Conservation (phyloP, 2,888 invertebrate genomes). For the Trissolcus brochymenae region DNA sequence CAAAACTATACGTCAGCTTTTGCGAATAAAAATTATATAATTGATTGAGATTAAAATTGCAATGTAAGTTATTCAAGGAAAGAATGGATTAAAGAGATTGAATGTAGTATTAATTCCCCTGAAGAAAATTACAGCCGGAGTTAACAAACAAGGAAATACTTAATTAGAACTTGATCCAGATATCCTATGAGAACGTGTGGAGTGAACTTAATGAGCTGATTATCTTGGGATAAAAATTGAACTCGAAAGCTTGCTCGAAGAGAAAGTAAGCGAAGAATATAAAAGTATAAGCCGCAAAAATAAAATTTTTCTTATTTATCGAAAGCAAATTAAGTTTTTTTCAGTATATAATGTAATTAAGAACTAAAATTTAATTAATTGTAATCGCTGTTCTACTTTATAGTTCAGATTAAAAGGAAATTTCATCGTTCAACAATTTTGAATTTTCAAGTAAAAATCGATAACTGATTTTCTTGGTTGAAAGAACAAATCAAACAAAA, state of each 20-base stretch:
- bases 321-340: neutral
- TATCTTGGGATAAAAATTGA: constrained; percentile 32
- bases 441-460: neutral
- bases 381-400: too few species aligned
- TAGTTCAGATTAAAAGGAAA: neutral
- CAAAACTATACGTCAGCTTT: neutral
- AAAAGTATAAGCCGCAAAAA: neutral
- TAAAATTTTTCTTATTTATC: neutral
- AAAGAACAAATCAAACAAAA: neutral
- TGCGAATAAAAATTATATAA: neutral
- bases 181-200: constrained; percentile 19
- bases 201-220: constrained; percentile 36
- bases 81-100: neutral
- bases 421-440: neutral
- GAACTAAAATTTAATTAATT: neutral
- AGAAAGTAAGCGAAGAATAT: constrained; percentile 6
- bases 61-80: neutral
- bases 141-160: constrained; percentile 24
- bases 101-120: constrained; percentile 7
- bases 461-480: too few species aligned
- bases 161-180: constrained; percentile 30
- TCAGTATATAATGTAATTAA: neutral
- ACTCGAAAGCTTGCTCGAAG: constrained; percentile 9
- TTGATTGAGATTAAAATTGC: neutral
- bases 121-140: constrained; percentile 12